Percentiles rank a stretch among this genome's conserved stretches.
phyloP scores from a whole-genome alignment of 2,797 vertebrate genomes.

The Hypotaenidia okinawae region DNA sequence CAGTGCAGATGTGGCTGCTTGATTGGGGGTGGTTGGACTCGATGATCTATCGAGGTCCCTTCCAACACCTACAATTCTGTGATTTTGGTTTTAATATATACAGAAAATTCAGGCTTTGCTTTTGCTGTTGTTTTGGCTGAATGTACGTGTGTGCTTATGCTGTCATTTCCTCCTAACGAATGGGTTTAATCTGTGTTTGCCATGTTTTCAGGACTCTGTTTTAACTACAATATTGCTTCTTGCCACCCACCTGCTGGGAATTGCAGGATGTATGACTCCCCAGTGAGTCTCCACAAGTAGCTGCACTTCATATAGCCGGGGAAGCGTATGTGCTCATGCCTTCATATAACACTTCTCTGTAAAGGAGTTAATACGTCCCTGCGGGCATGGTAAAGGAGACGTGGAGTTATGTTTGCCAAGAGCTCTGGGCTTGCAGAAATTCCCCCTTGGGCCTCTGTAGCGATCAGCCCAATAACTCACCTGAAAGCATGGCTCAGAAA shows the following conservation, averaged over 20 bases:
- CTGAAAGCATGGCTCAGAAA: not conserved
- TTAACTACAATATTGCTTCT: not conserved
- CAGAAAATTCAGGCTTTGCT: not conserved
- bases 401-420: not conserved
- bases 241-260: not conserved
- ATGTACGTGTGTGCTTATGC: not conserved
- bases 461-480: not conserved
- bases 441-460: not conserved
- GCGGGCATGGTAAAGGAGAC: not conserved
- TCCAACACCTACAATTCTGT: too few relatives aligned
- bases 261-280: not conserved
- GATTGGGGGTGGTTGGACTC: too few relatives aligned
- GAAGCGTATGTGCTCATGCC: not conserved
- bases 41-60: too few relatives aligned
- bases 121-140: not conserved
- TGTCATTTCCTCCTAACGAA: not conserved
- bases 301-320: not conserved
- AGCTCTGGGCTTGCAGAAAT: not conserved
- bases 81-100: not conserved
- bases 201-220: not conserved
- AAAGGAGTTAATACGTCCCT: not conserved
- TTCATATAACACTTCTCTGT: not conserved
- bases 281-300: not conserved
- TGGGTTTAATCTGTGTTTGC: not conserved
- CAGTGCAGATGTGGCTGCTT: not conserved